Conservation (phyloP, 1,140 invertebrate genomes). For the Venustaconcha ellipsiformis region DNA sequence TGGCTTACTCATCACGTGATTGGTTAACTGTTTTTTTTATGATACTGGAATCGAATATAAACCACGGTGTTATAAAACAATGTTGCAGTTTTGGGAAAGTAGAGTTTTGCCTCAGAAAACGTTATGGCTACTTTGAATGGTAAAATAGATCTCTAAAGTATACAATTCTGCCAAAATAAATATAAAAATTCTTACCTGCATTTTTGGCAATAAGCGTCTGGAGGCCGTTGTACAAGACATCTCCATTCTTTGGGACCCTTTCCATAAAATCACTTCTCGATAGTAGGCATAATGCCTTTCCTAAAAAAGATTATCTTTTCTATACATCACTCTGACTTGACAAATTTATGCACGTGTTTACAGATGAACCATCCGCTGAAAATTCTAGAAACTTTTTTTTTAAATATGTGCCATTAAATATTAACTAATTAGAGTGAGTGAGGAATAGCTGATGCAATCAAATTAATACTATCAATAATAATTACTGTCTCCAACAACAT, state of each 20-base stretch:
- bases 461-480: not conserved
- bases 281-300: constrained; percentile 90
- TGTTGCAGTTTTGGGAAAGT: too few relatives aligned
- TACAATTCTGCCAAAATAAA: too few relatives aligned
- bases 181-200: constrained; percentile 27
- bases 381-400: constrained; percentile 3
- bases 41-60: too few relatives aligned
- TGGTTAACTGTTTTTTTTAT: too few relatives aligned
- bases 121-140: too few relatives aligned
- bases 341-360: not conserved
- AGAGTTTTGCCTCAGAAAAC: too few relatives aligned
- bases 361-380: not conserved
- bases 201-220: constrained; percentile 79
- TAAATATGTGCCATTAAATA: constrained; percentile 4
- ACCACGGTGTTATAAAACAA: too few relatives aligned
- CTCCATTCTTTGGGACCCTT: constrained; percentile 89
- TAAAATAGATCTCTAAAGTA: too few relatives aligned
- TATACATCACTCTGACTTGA: constrained; percentile 1
- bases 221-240: constrained; percentile 93
- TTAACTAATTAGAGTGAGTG: constrained; percentile 1
- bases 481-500: too few relatives aligned
- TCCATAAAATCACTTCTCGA: constrained; percentile 91
- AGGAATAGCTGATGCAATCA: not conserved
- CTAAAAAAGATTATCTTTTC: constrained; percentile 67
- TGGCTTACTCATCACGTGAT: too few relatives aligned